Conservation (phyloP, 2,888 invertebrate species). For the Serripes groenlandicus region DNA sequence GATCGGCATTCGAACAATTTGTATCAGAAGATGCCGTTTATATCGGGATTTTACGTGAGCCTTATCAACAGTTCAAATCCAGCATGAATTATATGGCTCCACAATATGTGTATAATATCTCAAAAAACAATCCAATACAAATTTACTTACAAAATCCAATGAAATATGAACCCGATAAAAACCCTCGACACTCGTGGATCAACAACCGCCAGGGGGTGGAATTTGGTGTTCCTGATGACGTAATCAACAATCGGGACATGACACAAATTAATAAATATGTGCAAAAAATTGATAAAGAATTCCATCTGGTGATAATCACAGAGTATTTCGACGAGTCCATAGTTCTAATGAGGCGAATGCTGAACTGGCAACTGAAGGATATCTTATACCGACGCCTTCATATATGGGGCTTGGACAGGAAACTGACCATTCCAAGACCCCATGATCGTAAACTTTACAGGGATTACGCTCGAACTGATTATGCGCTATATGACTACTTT, state of each 20-base stretch:
- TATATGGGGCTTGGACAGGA: conserved; percentile 62
- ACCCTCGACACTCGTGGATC: conserved; percentile 56
- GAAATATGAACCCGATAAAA: conserved; percentile 48
- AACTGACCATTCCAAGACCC: conserved; percentile 56
- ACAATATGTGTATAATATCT: conserved; percentile 61
- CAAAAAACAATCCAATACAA: conserved; percentile 54
- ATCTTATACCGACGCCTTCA: conserved; percentile 70
- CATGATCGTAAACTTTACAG: conserved; percentile 55
- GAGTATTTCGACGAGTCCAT: conserved; percentile 78
- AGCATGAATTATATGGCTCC: conserved; percentile 70
- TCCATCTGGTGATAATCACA: conserved; percentile 73
- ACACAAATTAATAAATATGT: conserved; percentile 65
- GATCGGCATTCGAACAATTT: conserved; percentile 54
- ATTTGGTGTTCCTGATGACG: conserved; percentile 66
- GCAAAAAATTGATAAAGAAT: conserved; percentile 69
- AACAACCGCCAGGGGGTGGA: conserved; percentile 73
- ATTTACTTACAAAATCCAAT: conserved; percentile 65
- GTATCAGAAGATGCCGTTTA: conserved; percentile 65
- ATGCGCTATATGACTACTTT: conserved; percentile 69
- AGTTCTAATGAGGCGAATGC: conserved; percentile 70
- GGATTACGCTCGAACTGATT: conserved; percentile 64
- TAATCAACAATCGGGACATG: conserved; percentile 52
- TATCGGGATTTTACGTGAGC: conserved; percentile 72
- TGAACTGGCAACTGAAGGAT: conserved; percentile 73
- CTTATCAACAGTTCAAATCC: conserved; percentile 71